Evolutionary conservation across 2,888 invertebrate species (phyloP).

Genomic region (Deilephila porcellus): DNA sequence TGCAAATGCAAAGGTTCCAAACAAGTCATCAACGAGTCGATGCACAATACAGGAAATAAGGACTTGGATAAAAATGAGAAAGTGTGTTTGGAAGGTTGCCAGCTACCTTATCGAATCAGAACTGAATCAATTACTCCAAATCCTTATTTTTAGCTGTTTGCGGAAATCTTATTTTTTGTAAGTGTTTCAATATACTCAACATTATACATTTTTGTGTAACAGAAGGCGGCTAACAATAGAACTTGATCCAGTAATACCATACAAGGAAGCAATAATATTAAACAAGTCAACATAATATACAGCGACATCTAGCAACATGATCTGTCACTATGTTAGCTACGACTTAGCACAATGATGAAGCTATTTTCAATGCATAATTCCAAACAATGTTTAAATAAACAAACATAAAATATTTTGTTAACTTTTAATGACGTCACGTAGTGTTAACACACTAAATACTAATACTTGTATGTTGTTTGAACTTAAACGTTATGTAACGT

Average conservation of each 20-base stretch:
- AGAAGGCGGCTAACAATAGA: too few species aligned
- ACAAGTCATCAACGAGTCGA: neutral
- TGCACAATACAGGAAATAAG: neutral
- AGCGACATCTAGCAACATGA: too few species aligned
- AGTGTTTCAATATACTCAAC: neutral
- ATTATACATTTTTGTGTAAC: too few species aligned
- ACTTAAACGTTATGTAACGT: conserved; percentile 9
- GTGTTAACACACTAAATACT: neutral
- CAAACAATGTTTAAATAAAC: neutral
- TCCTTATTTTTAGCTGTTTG: neutral
- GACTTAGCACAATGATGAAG: too few species aligned
- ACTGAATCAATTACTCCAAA: neutral
- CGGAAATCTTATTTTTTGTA: neutral
- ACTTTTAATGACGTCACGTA: neutral
- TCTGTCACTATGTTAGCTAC: too few species aligned
- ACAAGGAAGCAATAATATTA: too few species aligned
- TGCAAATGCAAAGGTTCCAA: too few species aligned
- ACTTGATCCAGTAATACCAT: too few species aligned
- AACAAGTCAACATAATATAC: too few species aligned
- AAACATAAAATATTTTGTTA: conserved; percentile 6
- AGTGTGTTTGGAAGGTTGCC: conserved; percentile 12
- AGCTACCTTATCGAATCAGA: conserved; percentile 2
- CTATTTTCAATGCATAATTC: too few species aligned
- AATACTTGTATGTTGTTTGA: neutral
- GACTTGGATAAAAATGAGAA: neutral